These are phyloP conservation scores for Gallinago undulata DNA, from an alignment of 2,113 vertebrate genomes.

Conservation along the genomic window DNA sequence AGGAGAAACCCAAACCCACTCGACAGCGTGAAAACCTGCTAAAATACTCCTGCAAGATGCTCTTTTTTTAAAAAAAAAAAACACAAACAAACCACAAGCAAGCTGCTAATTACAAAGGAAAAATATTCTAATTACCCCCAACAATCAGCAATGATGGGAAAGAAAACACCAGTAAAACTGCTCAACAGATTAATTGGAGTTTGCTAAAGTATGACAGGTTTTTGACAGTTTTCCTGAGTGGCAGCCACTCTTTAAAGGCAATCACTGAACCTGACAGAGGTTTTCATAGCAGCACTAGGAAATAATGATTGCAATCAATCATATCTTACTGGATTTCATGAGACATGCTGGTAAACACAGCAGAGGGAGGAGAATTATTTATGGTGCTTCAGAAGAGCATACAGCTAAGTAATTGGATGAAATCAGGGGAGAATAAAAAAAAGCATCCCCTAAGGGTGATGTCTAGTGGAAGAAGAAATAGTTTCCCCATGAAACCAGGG, in stretches of 20 bases:
- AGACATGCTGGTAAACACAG: slow-evolving; percentile 65
- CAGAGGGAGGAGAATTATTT: slow-evolving; percentile 63
- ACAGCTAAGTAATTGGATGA: slow-evolving; percentile 67
- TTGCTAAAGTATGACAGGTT: slow-evolving; percentile 52
- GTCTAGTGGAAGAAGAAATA: slow-evolving; percentile 2
- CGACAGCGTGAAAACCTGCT: not conserved
- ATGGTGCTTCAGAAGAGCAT: slow-evolving; percentile 53
- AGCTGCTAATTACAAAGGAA: not conserved
- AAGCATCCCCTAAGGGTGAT: slow-evolving; percentile 30
- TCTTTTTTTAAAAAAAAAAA: not conserved
- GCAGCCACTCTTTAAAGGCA: slow-evolving; percentile 59
- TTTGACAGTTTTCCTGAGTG: slow-evolving; percentile 47
- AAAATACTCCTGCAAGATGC: not conserved
- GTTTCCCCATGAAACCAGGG: not conserved
- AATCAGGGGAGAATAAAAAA: slow-evolving; percentile 20
- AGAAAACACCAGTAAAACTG: not conserved
- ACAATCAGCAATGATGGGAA: slow-evolving; percentile 26
- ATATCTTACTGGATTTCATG: slow-evolving; percentile 55
- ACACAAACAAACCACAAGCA: not conserved
- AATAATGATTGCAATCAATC: slow-evolving; percentile 75
- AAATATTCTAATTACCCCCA: slow-evolving; percentile 22
- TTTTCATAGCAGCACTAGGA: slow-evolving; percentile 63
- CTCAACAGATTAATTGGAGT: slow-evolving; percentile 53
- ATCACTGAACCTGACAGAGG: slow-evolving; percentile 68
- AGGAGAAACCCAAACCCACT: not conserved